Evolutionary conservation across 2,113 vertebrate genomes (phyloP).

Genomic region (Hemiprocne comata): DNA sequence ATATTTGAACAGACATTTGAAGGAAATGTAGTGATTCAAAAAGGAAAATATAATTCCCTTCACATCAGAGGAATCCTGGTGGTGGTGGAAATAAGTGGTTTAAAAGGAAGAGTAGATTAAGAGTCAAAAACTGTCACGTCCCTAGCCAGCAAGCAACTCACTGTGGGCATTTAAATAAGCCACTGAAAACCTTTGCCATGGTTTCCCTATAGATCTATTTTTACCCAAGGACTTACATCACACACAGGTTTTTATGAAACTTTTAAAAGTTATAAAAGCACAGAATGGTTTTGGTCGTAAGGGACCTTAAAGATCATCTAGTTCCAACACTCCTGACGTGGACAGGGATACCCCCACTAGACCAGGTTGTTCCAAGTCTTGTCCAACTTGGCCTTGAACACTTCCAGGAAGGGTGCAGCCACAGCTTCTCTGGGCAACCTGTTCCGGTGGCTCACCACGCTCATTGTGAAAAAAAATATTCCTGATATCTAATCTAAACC

Average conservation of each 20-base stretch:
- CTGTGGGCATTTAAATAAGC: not conserved
- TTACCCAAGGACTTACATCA: not conserved
- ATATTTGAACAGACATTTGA: not conserved
- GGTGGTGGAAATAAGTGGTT: not conserved
- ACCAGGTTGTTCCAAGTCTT: too few relatives aligned
- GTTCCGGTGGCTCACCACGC: too few relatives aligned
- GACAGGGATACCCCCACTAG: too few relatives aligned
- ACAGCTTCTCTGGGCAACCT: too few relatives aligned
- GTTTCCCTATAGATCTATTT: not conserved
- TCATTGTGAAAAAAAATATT: too few relatives aligned
- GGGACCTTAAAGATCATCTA: too few relatives aligned
- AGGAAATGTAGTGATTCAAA: not conserved
- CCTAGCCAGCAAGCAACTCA: not conserved
- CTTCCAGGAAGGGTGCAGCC: too few relatives aligned
- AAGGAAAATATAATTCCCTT: not conserved
- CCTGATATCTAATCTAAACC: too few relatives aligned
- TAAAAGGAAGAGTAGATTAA: not conserved
- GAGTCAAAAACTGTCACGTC: not conserved
- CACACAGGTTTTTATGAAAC: not conserved
- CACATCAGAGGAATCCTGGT: not conserved
- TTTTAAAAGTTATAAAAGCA: not conserved
- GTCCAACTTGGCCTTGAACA: too few relatives aligned
- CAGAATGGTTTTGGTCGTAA: too few relatives aligned
- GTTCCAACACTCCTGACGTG: too few relatives aligned
- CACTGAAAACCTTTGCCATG: not conserved